phyloP scores from a whole-genome alignment of 1,140 invertebrate genomes.

The Drosophila rufa region DNA sequence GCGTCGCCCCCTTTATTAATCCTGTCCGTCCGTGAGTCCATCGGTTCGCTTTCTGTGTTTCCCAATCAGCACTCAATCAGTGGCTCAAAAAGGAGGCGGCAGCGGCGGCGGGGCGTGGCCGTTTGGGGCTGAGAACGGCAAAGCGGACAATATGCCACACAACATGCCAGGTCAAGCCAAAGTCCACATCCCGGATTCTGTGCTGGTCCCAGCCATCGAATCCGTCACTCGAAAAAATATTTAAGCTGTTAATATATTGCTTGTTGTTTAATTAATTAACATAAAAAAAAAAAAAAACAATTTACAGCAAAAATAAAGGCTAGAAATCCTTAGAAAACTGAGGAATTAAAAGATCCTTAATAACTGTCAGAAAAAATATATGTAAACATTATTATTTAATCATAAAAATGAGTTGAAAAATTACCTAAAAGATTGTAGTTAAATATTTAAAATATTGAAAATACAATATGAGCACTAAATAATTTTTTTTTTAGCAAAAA shows the following conservation, averaged over 20 bases:
- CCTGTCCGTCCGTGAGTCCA: constrained; percentile 1
- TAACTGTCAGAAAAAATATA: no score
- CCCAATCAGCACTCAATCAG: constrained; percentile 82
- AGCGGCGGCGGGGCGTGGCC: constrained; percentile 6
- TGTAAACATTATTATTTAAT: no score
- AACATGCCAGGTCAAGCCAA: constrained; percentile 42
- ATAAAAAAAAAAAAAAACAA: not conserved
- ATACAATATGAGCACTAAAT: no score
- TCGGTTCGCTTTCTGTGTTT: constrained; percentile 40
- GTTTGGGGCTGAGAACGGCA: constrained; percentile 44
- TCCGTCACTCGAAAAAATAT: constrained; percentile 16
- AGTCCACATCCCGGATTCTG: constrained; percentile 34
- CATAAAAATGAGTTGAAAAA: no score
- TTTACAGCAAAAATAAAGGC: not conserved
- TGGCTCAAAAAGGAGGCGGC: constrained; percentile 40
- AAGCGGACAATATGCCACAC: constrained; percentile 74
- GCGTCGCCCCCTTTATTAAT: constrained; percentile 20
- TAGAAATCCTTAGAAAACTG: not conserved
- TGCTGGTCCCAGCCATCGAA: not conserved
- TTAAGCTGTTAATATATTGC: not conserved
- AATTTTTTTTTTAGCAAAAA: no score
- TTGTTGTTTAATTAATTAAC: not conserved
- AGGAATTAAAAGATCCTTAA: no score
- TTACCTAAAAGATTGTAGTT: no score
- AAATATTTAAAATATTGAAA: no score